Conservation (phyloP, 2,797 vertebrate genomes). For the Pipistrellus pygmaeus region DNA sequence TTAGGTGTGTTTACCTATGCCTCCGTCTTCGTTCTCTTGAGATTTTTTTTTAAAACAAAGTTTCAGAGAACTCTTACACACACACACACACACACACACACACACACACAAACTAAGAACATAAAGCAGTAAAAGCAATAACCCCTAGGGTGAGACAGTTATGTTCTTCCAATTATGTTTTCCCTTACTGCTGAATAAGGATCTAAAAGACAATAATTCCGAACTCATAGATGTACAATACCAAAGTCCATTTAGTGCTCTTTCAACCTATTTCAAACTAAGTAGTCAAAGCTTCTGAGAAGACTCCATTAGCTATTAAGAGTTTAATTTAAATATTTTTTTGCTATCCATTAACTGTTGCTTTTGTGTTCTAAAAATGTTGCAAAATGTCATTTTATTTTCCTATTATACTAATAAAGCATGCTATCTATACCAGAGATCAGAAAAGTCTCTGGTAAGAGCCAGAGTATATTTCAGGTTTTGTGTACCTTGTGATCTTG, state of each 20-base stretch:
- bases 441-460: not conserved
- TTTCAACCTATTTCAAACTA: not conserved
- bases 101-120: not conserved
- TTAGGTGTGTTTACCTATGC: too few relatives aligned
- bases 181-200: not conserved
- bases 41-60: not conserved
- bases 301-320: not conserved
- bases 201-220: not conserved
- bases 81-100: not conserved
- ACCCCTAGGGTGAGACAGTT: not conserved
- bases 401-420: not conserved
- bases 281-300: not conserved
- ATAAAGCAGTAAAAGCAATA: not conserved
- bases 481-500: not conserved
- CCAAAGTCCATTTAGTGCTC: conserved; percentile 28
- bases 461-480: not conserved
- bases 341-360: not conserved
- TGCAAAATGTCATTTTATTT: not conserved
- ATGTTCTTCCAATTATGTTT: not conserved
- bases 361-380: not conserved
- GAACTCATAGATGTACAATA: not conserved
- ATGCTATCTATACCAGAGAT: not conserved
- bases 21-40: too few relatives aligned
- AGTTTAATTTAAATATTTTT: not conserved
- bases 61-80: not conserved